Percentiles rank a stretch among this genome's conserved stretches.
Evolutionary conservation across 2,888 invertebrate genomes (phyloP).

Genomic region (Bibio marci): DNA sequence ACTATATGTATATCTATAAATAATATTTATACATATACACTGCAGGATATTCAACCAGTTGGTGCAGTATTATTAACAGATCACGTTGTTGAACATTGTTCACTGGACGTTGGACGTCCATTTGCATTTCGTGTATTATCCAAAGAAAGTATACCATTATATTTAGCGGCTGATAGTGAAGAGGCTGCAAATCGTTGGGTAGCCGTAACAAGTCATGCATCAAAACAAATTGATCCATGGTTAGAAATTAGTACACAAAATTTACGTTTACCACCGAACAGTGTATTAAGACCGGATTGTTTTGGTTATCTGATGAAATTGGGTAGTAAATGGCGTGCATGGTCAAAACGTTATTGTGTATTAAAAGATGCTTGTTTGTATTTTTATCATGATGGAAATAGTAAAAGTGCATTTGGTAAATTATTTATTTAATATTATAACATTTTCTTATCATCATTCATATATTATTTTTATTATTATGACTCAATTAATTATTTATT

Average conservation of each 20-base stretch:
- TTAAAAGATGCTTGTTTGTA: slow-evolving; percentile 89
- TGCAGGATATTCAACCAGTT: slow-evolving; percentile 68
- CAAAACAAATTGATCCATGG: slow-evolving; percentile 54
- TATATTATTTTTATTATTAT: no score
- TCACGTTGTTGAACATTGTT: slow-evolving; percentile 48
- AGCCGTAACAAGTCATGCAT: slow-evolving; percentile 59
- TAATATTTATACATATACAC: slow-evolving; percentile 10
- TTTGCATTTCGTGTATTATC: slow-evolving; percentile 55
- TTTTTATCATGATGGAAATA: slow-evolving; percentile 78
- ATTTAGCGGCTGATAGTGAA: slow-evolving; percentile 63
- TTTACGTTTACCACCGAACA: slow-evolving; percentile 62
- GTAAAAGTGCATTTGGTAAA: slow-evolving; percentile 75
- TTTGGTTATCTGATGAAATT: slow-evolving; percentile 84
- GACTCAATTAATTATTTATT: not conserved
- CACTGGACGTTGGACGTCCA: slow-evolving; percentile 33
- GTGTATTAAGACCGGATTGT: slow-evolving; percentile 73
- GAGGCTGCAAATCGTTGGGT: slow-evolving; percentile 60
- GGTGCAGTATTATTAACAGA: slow-evolving; percentile 77
- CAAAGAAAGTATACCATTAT: slow-evolving; percentile 51
- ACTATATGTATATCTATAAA: not conserved
- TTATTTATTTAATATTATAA: slow-evolving; percentile 3
- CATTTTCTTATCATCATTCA: no score
- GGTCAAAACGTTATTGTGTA: slow-evolving; percentile 86
- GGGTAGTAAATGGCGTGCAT: slow-evolving; percentile 70
- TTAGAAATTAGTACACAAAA: slow-evolving; percentile 61